Base-by-base conservation (phyloP, 2,888 invertebrate genomes). In the Machimus atricapillus region DNA sequence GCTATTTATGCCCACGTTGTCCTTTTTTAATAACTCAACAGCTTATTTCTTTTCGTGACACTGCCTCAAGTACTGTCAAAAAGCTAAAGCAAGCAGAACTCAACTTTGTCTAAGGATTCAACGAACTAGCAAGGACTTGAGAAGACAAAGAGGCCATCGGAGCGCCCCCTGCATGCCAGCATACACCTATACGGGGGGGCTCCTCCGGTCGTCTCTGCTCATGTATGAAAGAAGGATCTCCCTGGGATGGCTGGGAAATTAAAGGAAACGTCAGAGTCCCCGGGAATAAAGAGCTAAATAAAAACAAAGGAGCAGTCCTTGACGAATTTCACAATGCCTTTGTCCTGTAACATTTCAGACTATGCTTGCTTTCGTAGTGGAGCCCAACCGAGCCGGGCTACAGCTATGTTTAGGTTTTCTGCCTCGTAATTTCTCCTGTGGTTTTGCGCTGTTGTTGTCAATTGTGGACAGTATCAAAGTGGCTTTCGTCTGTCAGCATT, bases 11-110 rank as follows among this genome's bases (percentile, higher is more conserved):
- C 27, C 37, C 16, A 27, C 14, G 79, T 52, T 43, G n/a, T 8
- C 34, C 34, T 81, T 81, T 52, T 81, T 81, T 81, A 81, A 81
- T 81, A 81, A 56, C 56, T 81, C 81, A 56, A 58, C n/a, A 81
- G 81, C 81, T 81, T 81, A 81, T 81, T 81, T 81, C 56, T 31
- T n/a, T 16, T 34, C 56, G 52, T 81, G 81, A 81, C 81, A 56
- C 37, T 56, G 81, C 81, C 81, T 81, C 56, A 81, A 81, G 81
- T 34, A 46, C 56, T 81, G 81, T 81, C 81, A 81, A 46, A 78
- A 40, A 23, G 40, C 78, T 78, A 78, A 78, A 78, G 78, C 78
- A 78, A 78, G 78, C 23, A 78, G 43, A 37, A 43, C 43, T n/a
- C 43, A 78, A 43, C 78, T 40, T 23, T 43, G 43, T 78, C 78